phyloP scores from a whole-genome alignment of 2,888 invertebrate species.

The Cybosia mesomella region DNA sequence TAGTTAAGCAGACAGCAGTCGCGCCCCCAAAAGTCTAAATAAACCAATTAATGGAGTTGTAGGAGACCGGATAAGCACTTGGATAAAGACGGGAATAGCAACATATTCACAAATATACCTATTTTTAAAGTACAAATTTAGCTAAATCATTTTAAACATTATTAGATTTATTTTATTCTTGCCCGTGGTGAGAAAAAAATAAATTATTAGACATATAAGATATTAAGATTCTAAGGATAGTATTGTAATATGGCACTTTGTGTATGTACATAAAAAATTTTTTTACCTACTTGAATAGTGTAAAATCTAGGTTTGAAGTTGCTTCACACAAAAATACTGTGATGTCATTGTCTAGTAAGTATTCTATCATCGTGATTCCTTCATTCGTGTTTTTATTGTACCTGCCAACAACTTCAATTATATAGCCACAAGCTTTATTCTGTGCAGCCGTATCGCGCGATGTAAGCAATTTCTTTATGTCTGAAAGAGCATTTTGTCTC shows the following conservation, averaged over 20 bases:
- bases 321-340: slow-evolving; percentile 81
- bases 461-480: slow-evolving; percentile 77
- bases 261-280: too few relatives aligned
- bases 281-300: slow-evolving; percentile 70
- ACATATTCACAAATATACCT: too few relatives aligned
- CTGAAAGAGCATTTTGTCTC: slow-evolving; percentile 74
- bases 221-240: too few relatives aligned
- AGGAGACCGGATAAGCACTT: too few relatives aligned
- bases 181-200: too few relatives aligned
- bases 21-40: too few relatives aligned
- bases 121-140: too few relatives aligned
- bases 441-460: slow-evolving; percentile 75
- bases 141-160: too few relatives aligned
- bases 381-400: slow-evolving; percentile 69
- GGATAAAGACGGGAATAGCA: too few relatives aligned
- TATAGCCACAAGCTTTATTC: slow-evolving; percentile 77
- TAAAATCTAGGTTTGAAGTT: slow-evolving; percentile 77
- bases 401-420: slow-evolving; percentile 73
- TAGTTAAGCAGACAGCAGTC: too few relatives aligned
- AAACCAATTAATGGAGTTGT: too few relatives aligned
- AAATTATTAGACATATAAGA: too few relatives aligned
- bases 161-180: not conserved
- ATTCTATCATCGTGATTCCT: slow-evolving; percentile 67
- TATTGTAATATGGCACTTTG: not conserved
- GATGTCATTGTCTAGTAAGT: slow-evolving; percentile 78